phyloP scores from a whole-genome alignment of 2,113 vertebrate species.

The Larimichthys polyactis region DNA sequence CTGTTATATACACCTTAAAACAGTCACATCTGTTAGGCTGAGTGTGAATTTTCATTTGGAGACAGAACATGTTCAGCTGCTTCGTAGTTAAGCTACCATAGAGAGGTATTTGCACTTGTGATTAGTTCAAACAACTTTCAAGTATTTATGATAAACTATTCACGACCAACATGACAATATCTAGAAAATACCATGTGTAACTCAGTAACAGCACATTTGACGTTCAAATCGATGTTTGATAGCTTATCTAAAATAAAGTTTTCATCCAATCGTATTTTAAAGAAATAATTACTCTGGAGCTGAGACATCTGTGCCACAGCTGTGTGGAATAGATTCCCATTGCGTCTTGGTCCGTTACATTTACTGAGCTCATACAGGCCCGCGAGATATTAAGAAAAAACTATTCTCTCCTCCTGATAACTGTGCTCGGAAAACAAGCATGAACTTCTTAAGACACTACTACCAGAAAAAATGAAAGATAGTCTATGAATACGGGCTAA shows the following conservation, averaged over 20 bases:
- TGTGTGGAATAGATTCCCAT: slow-evolving; percentile 37
- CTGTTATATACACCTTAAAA: slow-evolving; percentile 59
- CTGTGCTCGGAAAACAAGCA: background rate
- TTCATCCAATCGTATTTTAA: slow-evolving; percentile 10
- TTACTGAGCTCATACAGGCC: background rate
- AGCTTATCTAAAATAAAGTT: slow-evolving; percentile 3
- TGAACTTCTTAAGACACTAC: background rate
- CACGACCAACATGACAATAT: slow-evolving; percentile 8
- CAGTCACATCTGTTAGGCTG: slow-evolving; percentile 48
- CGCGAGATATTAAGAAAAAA: background rate
- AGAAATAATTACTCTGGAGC: slow-evolving; percentile 13
- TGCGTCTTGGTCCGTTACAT: background rate
- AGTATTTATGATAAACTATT: slow-evolving; percentile 43
- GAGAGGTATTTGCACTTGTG: slow-evolving; percentile 31
- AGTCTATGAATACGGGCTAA: background rate
- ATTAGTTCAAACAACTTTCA: slow-evolving; percentile 39
- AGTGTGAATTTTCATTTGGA: slow-evolving; percentile 29
- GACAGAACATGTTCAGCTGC: slow-evolving; percentile 20
- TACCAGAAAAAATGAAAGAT: slow-evolving; percentile 1
- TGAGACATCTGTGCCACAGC: slow-evolving; percentile 37
- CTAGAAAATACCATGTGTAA: background rate
- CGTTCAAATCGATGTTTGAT: slow-evolving; percentile 23
- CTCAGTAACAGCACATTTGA: slow-evolving; percentile 20
- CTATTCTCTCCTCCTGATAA: background rate
- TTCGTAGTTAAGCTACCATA: slow-evolving; percentile 22